Conservation (phyloP, 1,140 invertebrate genomes). For the Stenopsyche tienmushanensis region DNA sequence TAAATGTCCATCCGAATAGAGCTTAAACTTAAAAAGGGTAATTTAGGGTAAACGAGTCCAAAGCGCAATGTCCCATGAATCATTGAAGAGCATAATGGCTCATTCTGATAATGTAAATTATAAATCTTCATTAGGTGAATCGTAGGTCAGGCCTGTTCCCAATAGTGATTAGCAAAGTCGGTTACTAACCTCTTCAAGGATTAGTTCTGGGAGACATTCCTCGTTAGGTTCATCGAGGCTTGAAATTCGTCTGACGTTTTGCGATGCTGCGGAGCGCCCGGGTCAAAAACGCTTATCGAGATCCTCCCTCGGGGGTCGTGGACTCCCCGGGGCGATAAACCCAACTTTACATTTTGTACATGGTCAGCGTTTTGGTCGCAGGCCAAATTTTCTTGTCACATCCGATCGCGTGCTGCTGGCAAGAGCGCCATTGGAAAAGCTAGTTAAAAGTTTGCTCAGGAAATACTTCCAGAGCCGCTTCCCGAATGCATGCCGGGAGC, state of each 20-base stretch:
- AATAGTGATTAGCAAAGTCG: not conserved
- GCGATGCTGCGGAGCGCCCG: not conserved
- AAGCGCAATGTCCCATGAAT: no score
- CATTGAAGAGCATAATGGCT: no score
- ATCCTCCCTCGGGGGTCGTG: not conserved
- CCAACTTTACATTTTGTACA: not conserved
- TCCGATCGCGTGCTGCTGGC: not conserved
- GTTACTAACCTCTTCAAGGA: not conserved
- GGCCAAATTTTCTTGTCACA: constrained; percentile 12
- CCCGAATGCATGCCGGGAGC: no score
- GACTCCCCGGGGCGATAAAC: not conserved
- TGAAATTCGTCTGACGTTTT: constrained; percentile 20
- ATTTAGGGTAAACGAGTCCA: no score
- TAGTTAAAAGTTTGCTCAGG: constrained; percentile 3
- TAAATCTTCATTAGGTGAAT: no score
- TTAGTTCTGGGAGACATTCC: not conserved
- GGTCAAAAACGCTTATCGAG: constrained; percentile 4
- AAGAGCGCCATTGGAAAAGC: not conserved
- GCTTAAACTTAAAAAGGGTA: no score
- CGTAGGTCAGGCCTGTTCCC: no score
- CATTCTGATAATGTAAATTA: no score
- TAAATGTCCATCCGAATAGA: no score
- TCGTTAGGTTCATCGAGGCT: constrained; percentile 12
- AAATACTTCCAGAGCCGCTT: no score
- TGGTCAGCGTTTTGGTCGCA: constrained; percentile 1